Evolutionary conservation across 2,888 invertebrate species (phyloP).

Genomic region (Noctua pronuba): DNA sequence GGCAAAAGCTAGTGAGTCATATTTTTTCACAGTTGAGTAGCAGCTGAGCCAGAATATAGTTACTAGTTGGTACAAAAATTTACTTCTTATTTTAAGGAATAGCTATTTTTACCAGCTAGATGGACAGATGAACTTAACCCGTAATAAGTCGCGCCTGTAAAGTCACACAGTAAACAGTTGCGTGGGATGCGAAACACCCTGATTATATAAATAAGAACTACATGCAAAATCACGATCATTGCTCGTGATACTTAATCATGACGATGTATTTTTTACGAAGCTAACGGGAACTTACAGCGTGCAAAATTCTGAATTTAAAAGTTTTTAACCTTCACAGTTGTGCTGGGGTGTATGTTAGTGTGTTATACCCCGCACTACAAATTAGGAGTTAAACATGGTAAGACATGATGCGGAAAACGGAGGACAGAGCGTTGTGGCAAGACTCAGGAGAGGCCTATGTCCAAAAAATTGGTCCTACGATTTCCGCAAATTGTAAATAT

Average conservation of each 20-base stretch:
- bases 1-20: no score
- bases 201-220: neutral
- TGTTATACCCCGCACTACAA: no score
- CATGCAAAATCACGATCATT: neutral
- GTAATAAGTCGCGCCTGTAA: neutral
- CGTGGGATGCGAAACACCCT: neutral
- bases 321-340: neutral
- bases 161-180: neutral
- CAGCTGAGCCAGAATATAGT: neutral
- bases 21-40: neutral
- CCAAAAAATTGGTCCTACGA: neutral
- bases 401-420: neutral
- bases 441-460: neutral
- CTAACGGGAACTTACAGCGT: neutral
- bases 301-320: neutral
- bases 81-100: neutral
- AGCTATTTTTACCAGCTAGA: neutral
- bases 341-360: no score
- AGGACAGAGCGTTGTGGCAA: neutral
- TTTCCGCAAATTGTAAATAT: neutral
- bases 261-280: neutral
- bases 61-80: neutral
- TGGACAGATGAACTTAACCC: neutral
- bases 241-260: neutral
- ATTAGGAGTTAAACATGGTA: no score